Conservation (phyloP, 2,113 vertebrate genomes). For the Callionymus lyra region DNA sequence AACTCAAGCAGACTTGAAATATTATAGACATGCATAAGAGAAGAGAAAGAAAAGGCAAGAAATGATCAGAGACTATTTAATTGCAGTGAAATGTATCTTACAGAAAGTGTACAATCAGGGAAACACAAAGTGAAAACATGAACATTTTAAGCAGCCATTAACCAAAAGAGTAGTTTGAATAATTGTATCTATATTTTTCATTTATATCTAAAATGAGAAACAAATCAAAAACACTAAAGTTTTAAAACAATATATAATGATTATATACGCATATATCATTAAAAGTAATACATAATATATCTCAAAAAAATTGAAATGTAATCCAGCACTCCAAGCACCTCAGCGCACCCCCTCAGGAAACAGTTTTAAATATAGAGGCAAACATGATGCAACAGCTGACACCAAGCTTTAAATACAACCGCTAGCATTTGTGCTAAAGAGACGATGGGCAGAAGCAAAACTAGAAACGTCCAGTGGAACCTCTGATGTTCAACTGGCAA, state of each 20-base stretch:
- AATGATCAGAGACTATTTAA: constrained; percentile 80
- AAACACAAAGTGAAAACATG: constrained; percentile 47
- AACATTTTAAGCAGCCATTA: constrained; percentile 29
- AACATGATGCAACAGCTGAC: constrained; percentile 61
- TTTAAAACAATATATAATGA: too few relatives aligned
- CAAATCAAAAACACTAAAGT: too few relatives aligned
- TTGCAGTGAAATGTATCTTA: constrained; percentile 75
- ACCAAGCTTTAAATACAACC: constrained; percentile 50
- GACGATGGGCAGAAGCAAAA: too few relatives aligned
- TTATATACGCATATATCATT: too few relatives aligned
- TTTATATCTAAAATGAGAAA: too few relatives aligned
- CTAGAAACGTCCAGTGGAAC: too few relatives aligned
- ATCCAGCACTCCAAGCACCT: constrained; percentile 31
- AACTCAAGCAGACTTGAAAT: constrained; percentile 1
- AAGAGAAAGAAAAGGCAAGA: constrained; percentile 39
- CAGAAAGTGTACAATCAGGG: constrained; percentile 68
- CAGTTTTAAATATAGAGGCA: constrained; percentile 52
- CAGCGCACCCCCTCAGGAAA: constrained; percentile 27
- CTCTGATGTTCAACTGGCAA: too few relatives aligned
- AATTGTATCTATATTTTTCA: constrained; percentile 13
- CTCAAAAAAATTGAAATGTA: constrained; percentile 33
- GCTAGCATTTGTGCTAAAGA: too few relatives aligned
- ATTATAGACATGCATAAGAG: neutral
- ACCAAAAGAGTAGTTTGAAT: constrained; percentile 36
- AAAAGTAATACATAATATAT: too few relatives aligned